These are phyloP conservation scores for Scaptomyza pallida DNA, from an alignment of 1,140 invertebrate species.

Conservation along the genomic window DNA sequence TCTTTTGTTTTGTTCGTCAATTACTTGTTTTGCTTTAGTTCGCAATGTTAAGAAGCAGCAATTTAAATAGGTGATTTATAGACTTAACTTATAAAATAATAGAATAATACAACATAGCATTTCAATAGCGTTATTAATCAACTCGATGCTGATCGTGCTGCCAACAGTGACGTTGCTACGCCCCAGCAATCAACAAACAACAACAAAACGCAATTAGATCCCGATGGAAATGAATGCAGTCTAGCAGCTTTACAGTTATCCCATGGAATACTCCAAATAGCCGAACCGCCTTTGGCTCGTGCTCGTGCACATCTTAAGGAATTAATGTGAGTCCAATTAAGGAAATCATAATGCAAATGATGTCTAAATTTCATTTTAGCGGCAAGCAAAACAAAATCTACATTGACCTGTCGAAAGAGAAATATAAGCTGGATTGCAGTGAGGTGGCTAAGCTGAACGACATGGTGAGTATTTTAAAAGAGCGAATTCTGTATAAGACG, in stretches of 20 bases:
- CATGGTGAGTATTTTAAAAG: slow-evolving; percentile 56
- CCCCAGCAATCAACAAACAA: slow-evolving; percentile 7
- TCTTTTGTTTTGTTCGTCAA: slow-evolving; percentile 30
- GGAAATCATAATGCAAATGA: neutral
- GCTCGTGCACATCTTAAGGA: slow-evolving; percentile 70
- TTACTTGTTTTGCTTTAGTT: slow-evolving; percentile 21
- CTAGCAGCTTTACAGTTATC: slow-evolving; percentile 63
- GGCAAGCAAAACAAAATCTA: slow-evolving; percentile 81
- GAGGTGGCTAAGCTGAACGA: slow-evolving; percentile 69
- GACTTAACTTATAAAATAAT: no score
- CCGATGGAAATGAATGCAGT: slow-evolving; percentile 33
- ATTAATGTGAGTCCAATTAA: slow-evolving; percentile 60
- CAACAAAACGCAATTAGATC: slow-evolving; percentile 5
- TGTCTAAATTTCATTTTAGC: slow-evolving; percentile 28
- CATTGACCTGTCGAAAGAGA: slow-evolving; percentile 76
- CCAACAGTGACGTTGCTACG: neutral
- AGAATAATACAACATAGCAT: no score
- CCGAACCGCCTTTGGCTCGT: slow-evolving; percentile 61
- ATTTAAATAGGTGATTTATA: slow-evolving; percentile 67
- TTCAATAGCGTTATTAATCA: slow-evolving; percentile 56
- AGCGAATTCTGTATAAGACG: neutral
- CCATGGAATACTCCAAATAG: slow-evolving; percentile 65
- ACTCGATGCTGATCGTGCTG: slow-evolving; percentile 19
- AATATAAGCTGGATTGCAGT: slow-evolving; percentile 73
- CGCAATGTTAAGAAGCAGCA: slow-evolving; percentile 75